Conservation (phyloP, 2,888 invertebrate species). For the Galerucella nymphaeae region DNA sequence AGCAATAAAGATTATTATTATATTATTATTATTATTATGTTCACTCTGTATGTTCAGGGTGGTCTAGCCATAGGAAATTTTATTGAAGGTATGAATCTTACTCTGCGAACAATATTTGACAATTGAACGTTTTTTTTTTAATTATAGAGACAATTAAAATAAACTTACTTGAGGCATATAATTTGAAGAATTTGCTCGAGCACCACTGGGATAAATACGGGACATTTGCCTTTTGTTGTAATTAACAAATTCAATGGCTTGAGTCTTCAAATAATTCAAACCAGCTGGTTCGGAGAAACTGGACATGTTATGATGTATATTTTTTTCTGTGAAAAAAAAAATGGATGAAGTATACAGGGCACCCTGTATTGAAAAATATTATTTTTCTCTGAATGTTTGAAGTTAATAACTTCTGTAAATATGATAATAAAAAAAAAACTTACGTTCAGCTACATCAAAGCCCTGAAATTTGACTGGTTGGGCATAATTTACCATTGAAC, state of each 20-base stretch:
- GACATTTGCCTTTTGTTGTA: conserved; percentile 99
- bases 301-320: conserved; percentile 98
- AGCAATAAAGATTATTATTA: no score
- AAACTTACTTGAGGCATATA: conserved; percentile 94
- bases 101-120: no score
- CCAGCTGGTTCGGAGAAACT: conserved; percentile 99
- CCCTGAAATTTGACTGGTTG: conserved; percentile 99
- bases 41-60: no score
- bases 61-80: no score
- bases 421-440: conserved; percentile 52
- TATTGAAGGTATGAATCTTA: no score
- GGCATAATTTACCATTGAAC: conserved; percentile 99
- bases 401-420: no score
- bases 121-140: no score
- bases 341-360: no score
- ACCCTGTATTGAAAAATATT: no score
- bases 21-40: no score
- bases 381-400: no score
- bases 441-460: conserved; percentile 96
- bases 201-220: conserved; percentile 98
- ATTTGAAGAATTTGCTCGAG: conserved; percentile 98
- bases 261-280: conserved; percentile 93
- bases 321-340: conserved; percentile 75
- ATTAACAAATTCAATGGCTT: conserved; percentile 99
- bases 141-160: neutral